A percentile compares a stretch with the other conserved stretches of the same genome.
phyloP scores from a whole-genome alignment of 2,797 vertebrate genomes.

The Phoxinus dragarum region DNA sequence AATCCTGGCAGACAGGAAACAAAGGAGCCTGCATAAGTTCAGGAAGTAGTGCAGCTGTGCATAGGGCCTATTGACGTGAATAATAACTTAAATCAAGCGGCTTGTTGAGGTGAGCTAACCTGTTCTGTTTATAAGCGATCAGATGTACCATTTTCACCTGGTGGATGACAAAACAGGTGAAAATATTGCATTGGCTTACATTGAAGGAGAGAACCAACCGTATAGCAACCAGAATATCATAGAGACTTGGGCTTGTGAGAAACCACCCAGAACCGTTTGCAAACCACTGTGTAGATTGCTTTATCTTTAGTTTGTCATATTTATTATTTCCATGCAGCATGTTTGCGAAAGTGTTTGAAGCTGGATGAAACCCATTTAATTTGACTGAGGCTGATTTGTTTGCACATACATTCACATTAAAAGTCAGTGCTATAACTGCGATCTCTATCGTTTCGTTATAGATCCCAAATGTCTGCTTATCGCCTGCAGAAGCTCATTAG shows the following conservation, averaged over 20 bases:
- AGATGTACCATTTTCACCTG: neutral
- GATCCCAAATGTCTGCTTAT: constrained; percentile 47
- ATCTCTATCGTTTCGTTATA: constrained; percentile 31
- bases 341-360: neutral
- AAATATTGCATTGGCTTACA: neutral
- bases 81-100: neutral
- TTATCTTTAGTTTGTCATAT: neutral
- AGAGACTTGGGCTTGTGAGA: neutral
- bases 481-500: constrained; percentile 31
- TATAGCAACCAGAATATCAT: neutral
- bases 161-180: neutral
- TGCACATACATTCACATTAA: neutral
- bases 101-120: neutral
- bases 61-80: neutral
- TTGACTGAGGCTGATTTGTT: neutral
- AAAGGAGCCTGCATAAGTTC: too few relatives aligned
- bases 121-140: neutral
- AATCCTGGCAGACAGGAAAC: too few relatives aligned
- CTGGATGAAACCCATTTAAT: neutral
- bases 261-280: neutral
- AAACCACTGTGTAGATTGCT: neutral
- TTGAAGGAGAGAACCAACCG: neutral
- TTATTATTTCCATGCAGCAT: neutral
- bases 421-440: constrained; percentile 5
- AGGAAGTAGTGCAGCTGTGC: too few relatives aligned